Evolutionary conservation across 1,140 invertebrate species (phyloP).

Genomic region (Drosophila obscura): DNA sequence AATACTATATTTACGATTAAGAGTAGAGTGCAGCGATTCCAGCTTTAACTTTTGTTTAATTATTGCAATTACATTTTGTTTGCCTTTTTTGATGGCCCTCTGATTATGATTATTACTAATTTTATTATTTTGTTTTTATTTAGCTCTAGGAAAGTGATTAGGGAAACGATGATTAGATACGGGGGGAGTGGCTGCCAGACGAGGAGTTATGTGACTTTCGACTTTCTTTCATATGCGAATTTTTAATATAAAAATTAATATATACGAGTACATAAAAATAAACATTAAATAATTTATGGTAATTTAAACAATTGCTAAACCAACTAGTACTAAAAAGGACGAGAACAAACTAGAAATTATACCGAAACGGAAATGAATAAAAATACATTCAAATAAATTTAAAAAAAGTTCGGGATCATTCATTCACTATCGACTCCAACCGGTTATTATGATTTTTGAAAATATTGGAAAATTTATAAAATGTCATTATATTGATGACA

Average conservation of each 20-base stretch:
- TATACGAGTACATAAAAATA: slow-evolving; percentile 66
- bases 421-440: too few relatives aligned
- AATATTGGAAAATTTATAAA: too few relatives aligned
- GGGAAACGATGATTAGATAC: slow-evolving; percentile 4
- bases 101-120: slow-evolving; percentile 35
- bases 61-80: slow-evolving; percentile 63
- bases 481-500: too few relatives aligned
- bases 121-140: slow-evolving; percentile 68
- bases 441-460: too few relatives aligned
- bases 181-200: slow-evolving; percentile 29
- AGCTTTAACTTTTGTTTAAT: slow-evolving; percentile 75
- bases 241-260: slow-evolving; percentile 65
- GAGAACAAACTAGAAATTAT: slow-evolving; percentile 84
- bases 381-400: slow-evolving; percentile 79
- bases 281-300: slow-evolving; percentile 81
- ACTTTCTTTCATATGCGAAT: slow-evolving; percentile 79
- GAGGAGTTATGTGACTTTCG: slow-evolving; percentile 63
- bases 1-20: slow-evolving; percentile 46
- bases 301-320: slow-evolving; percentile 81
- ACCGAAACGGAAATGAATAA: slow-evolving; percentile 84
- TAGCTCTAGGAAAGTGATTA: slow-evolving; percentile 52
- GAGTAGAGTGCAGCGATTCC: slow-evolving; percentile 71
- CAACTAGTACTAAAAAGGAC: slow-evolving; percentile 78
- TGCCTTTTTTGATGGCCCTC: slow-evolving; percentile 40
- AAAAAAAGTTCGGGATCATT: background rate